A percentile compares a stretch with the other conserved stretches of the same genome.
These are phyloP conservation scores for Tuberolachnus salignus DNA, from an alignment of 2,888 invertebrate genomes.

Conservation along the genomic window DNA sequence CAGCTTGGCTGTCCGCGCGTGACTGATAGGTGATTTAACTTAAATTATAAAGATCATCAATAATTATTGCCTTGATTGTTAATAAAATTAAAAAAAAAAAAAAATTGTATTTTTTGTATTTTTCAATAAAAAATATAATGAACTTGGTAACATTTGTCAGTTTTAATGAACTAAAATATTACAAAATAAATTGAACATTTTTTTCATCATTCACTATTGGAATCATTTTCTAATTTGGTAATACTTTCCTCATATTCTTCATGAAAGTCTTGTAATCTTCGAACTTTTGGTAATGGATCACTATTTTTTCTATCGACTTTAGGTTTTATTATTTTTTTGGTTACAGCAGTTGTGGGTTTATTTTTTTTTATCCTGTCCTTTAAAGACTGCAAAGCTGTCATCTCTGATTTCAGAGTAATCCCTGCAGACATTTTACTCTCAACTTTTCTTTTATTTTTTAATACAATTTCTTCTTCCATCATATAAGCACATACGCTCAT, in stretches of 20 bases:
- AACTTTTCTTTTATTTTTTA: constrained; percentile 34
- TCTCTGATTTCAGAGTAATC: constrained; percentile 8
- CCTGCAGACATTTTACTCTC: neutral
- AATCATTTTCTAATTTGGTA: constrained; percentile 29
- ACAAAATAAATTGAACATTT: neutral
- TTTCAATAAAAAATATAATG: neutral
- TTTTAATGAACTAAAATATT: neutral
- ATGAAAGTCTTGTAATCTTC: constrained; percentile 49
- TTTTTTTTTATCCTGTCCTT: constrained; percentile 19
- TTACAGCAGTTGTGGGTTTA: neutral
- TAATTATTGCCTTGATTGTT: too few species aligned
- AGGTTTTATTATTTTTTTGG: neutral
- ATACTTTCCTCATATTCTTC: constrained; percentile 45
- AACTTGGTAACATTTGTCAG: neutral
- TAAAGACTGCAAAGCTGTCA: neutral
- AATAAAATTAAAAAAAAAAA: too few species aligned
- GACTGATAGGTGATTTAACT: too few species aligned
- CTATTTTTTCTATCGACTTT: neutral
- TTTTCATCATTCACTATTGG: constrained; percentile 25
- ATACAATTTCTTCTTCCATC: constrained; percentile 41
- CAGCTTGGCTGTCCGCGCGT: too few species aligned
- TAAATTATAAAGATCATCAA: too few species aligned
- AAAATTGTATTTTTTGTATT: neutral
- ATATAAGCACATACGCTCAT: constrained; percentile 36
- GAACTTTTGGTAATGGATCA: constrained; percentile 22